Evolutionary conservation across 2,797 vertebrate species (phyloP).

Genomic region (Falco concolor): DNA sequence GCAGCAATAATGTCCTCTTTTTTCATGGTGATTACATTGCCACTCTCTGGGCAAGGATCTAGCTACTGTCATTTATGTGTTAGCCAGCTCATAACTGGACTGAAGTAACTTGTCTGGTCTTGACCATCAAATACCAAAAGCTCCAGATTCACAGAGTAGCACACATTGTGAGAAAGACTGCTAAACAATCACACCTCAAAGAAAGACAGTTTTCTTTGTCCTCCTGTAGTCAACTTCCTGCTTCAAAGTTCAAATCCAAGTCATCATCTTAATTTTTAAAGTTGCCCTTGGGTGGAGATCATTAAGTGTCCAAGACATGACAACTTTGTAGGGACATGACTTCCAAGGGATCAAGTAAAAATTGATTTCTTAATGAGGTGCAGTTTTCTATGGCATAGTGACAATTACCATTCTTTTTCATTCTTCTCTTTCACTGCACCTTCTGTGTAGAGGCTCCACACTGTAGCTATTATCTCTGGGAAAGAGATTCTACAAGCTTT

Average conservation of each 20-base stretch:
- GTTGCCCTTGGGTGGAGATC: neutral
- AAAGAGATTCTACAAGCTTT: neutral
- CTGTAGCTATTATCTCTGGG: neutral
- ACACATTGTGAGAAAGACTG: neutral
- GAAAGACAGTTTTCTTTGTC: neutral
- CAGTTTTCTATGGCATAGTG: neutral
- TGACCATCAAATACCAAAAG: neutral
- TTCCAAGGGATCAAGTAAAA: neutral
- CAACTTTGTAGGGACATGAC: neutral
- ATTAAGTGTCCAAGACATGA: neutral
- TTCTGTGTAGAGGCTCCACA: neutral
- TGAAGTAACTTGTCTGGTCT: slow-evolving; percentile 3
- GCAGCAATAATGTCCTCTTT: neutral
- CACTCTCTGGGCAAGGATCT: neutral
- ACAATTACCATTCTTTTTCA: neutral
- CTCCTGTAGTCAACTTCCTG: neutral
- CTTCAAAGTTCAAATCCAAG: slow-evolving; percentile 8
- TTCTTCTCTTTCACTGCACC: neutral
- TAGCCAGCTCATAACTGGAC: neutral
- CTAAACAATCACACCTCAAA: slow-evolving; percentile 33
- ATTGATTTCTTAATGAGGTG: neutral
- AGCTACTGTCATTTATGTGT: neutral
- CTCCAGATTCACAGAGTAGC: neutral
- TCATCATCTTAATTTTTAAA: neutral
- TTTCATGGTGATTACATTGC: neutral